Evolutionary conservation across 92 coral and sea anemone genomes (phyloP).

Genomic region (Hydrozoanthus gracilis): DNA sequence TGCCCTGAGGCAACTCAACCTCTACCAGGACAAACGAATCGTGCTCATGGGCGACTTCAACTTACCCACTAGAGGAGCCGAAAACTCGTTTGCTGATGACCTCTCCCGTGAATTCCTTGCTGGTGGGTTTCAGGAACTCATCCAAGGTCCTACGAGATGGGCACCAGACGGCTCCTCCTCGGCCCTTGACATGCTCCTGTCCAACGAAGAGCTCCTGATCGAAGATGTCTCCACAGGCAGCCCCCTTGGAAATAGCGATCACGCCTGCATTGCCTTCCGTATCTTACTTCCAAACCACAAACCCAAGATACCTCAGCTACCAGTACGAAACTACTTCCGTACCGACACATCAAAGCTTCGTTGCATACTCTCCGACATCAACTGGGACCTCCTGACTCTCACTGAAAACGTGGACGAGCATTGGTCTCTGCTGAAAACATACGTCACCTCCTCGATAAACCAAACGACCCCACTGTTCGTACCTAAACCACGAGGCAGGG

Average conservation of each 20-base stretch:
- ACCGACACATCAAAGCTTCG: background rate
- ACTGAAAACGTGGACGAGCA: background rate
- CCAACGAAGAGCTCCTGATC: background rate
- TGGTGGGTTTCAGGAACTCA: background rate
- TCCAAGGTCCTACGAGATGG: background rate
- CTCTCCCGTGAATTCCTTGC: background rate
- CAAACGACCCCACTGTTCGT: background rate
- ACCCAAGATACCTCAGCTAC: background rate
- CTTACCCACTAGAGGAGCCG: too few species aligned
- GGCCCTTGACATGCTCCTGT: background rate
- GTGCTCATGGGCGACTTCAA: background rate
- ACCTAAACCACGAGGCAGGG: background rate
- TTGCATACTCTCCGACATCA: background rate
- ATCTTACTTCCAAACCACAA: background rate
- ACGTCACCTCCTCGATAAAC: background rate
- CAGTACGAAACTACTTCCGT: background rate
- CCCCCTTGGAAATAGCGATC: background rate
- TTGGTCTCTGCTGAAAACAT: background rate
- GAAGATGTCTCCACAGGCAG: background rate
- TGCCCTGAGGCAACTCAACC: background rate
- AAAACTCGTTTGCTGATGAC: background rate
- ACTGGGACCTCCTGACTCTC: background rate
- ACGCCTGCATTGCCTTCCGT: background rate
- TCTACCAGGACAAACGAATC: background rate
- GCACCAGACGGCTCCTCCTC: background rate